Conservation (phyloP, 1,140 invertebrate species). For the Helicorthomorpha holstii region DNA sequence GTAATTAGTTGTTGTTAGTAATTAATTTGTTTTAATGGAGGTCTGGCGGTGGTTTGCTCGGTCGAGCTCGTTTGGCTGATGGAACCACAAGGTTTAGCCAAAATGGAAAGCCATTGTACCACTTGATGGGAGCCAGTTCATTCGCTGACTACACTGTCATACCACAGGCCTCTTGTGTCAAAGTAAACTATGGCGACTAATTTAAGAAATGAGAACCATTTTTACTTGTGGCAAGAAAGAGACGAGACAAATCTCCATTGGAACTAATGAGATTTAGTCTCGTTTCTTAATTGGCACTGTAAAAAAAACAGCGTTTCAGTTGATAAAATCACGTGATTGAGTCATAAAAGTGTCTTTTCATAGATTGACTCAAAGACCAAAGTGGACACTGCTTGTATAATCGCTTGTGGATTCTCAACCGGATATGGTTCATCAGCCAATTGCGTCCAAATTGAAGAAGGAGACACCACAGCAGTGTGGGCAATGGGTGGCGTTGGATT, state of each 20-base stretch:
- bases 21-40: too few species aligned
- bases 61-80: slow-evolving; percentile 22
- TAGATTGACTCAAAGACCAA: slow-evolving; percentile 26
- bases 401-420: slow-evolving; percentile 70
- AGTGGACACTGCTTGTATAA: slow-evolving; percentile 32
- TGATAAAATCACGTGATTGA: too few species aligned
- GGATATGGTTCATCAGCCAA: slow-evolving; percentile 87
- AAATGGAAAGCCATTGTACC: slow-evolving; percentile 31
- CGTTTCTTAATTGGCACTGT: too few species aligned
- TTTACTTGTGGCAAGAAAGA: too few species aligned
- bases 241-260: too few species aligned
- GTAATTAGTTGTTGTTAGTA: too few species aligned
- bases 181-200: too few species aligned
- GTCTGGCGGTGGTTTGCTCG: background rate
- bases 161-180: slow-evolving; percentile 29
- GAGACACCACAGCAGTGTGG: slow-evolving; percentile 77
- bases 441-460: slow-evolving; percentile 58
- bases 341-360: too few species aligned
- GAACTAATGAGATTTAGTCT: too few species aligned
- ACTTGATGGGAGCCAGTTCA: slow-evolving; percentile 38
- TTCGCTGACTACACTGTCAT: slow-evolving; percentile 40
- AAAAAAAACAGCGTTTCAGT: too few species aligned
- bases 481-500: slow-evolving; percentile 90
- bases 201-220: too few species aligned
- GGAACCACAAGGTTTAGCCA: slow-evolving; percentile 33